Evolutionary conservation across 2,797 vertebrate species (phyloP), one percentile per base, ranked within the genome.

Genomic region (Tragopan temminckii): DNA sequence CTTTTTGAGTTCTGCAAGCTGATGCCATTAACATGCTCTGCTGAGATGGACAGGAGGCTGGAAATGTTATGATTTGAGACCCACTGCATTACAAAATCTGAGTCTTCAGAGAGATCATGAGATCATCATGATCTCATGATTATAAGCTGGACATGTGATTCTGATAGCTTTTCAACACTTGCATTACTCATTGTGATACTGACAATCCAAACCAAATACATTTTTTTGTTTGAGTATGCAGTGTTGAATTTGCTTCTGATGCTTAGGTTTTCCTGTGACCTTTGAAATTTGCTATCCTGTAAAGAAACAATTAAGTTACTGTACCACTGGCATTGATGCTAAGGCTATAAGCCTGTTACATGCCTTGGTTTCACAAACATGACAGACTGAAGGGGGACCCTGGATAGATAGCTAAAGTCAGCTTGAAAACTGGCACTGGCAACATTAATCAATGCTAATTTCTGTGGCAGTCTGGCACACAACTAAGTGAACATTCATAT

Each of bases 401-500:
- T 38, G 5, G 4, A 69, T 66, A n/a, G 76, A 50, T 64, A 63
- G 75, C 45, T 50, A 62, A 21, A 88, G 35, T 70, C 62, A 95
- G 74, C 42, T 66, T 59, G 42, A 86, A 93, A 94, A 93, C 86
- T 38, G 66, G 3, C 67, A 33, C 43, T 62, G 66, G 67, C 55
- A 88, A 40, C 50, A 84, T 96, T 84, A 91, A 90, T 93, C 88
- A 79, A 69, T 13, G 46, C 46, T 71, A 81, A 84, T 93, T 95
- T 94, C 38, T 87, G 16, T 70, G 57, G 33, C 64, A 91, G 68
- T 80, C 64, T 94, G 70, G 63, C 42, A 72, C 0, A 10, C 21
- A 81, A 76, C 50, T 84, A 91, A 93, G 50, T 90, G 90, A 95
- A 81, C 83, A 84, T 84, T 94, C 74, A 63, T 79, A 86, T 50